Evolutionary conservation across 2,113 vertebrate species (phyloP).

Genomic region (Axis porcinus): DNA sequence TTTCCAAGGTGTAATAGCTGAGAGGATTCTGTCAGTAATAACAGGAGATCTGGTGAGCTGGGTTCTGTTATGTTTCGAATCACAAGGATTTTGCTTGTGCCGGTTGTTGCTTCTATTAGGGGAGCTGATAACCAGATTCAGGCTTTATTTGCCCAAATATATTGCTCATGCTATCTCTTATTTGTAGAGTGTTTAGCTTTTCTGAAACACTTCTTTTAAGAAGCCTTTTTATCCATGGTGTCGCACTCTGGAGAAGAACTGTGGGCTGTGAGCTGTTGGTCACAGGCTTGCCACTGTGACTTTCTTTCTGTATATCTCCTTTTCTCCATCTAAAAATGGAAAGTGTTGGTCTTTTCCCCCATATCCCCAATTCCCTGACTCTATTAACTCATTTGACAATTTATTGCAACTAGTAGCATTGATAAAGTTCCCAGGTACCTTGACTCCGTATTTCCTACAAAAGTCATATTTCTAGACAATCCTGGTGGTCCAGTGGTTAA

Average conservation of each 20-base stretch:
- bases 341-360: not conserved
- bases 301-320: not conserved
- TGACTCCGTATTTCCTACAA: not conserved
- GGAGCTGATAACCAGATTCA: not conserved
- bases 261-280: not conserved
- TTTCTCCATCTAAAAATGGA: not conserved
- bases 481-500: not conserved
- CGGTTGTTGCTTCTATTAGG: constrained; percentile 15
- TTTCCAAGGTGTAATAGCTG: not conserved
- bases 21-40: constrained; percentile 26
- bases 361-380: not conserved
- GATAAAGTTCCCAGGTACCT: not conserved
- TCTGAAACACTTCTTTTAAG: not conserved
- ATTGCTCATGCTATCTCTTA: not conserved
- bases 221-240: not conserved
- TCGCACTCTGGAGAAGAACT: not conserved
- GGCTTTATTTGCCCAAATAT: constrained; percentile 16
- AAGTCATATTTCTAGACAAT: not conserved
- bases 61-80: not conserved
- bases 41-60: not conserved
- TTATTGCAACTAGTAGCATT: not conserved
- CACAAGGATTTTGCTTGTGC: not conserved
- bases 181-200: not conserved
- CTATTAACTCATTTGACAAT: not conserved
- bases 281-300: not conserved